Base-by-base conservation (phyloP, 2,113 vertebrate genomes). In the Leptobrachium leishanense region DNA sequence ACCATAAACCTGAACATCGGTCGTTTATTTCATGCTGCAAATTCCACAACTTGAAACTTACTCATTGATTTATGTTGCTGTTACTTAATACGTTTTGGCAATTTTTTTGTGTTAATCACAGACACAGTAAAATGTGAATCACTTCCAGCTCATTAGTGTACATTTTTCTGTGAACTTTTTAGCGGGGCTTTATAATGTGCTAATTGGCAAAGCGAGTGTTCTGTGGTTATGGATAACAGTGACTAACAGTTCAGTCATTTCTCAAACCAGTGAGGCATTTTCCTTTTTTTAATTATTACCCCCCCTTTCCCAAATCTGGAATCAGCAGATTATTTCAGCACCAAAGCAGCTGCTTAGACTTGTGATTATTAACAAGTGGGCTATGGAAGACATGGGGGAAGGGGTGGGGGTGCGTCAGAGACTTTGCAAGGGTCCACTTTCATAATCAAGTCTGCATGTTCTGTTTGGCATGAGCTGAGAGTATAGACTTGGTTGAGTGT, bases 241-340 rank as follows among this genome's bases (percentile, higher is more conserved):
- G 82, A 84, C 84, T 87, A 88, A 88, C 80, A 77, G 69, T 82
- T 82, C 83, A 84, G 84, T 84, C 76, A 82, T 85, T 67, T 70
- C 79, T 81, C 43, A 74, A 81, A 77, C 78, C 1, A 0, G 81
- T 72, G 68, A 69, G 79, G 66, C 73, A 76, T 84, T 85, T 85
- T 54, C 70, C 11, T 84, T 85, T 84, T 43, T 40, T 55, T 8
- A 41, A 82, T 77, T 83, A 83, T 85, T 82, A 83, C 83, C 77
- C 8, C 77, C 8, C 8, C 46, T 50, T 50, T 4, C 74, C 74
- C 9, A 82, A 83, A 74, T 76, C 74, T 43, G 63, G 53, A 72
- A 82, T 75, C 81, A 85, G 84, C 76, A 84, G 77, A 70, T 0
- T 81, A 77, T 84, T 82, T 82, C 74, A 43, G 79, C 79, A 84